Evolutionary conservation across 2,113 vertebrate genomes (phyloP).

Genomic region (Falco punctatus): DNA sequence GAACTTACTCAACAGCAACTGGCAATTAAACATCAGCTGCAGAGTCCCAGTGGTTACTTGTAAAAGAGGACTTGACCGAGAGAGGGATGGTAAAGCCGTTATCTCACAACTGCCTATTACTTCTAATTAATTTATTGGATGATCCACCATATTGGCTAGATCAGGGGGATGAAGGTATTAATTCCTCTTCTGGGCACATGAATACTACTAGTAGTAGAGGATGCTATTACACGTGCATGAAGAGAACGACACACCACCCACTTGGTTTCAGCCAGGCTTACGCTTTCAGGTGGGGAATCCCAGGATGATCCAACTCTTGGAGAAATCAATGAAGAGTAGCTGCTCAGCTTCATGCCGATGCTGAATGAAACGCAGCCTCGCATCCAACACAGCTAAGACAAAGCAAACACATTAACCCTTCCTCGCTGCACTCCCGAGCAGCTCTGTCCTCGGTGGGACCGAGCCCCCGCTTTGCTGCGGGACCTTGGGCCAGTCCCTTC

Average conservation of each 20-base stretch:
- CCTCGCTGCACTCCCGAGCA: neutral
- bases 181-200: rapidly evolving
- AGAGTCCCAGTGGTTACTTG: neutral
- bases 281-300: neutral
- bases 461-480: neutral
- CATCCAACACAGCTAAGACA: neutral
- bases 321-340: neutral
- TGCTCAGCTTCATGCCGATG: neutral
- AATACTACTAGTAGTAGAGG: neutral
- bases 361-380: neutral
- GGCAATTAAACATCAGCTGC: neutral
- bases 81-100: neutral
- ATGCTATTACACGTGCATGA: rapidly evolving
- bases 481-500: neutral
- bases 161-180: neutral
- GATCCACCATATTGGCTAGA: rapidly evolving
- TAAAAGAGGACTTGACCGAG: neutral
- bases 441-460: too few species aligned
- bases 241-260: neutral
- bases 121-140: neutral
- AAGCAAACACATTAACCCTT: neutral
- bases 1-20: neutral
- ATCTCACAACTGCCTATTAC: neutral
- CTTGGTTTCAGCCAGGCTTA: neutral
- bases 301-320: rapidly evolving